Conservation (phyloP, 2,113 vertebrate species). For the Megalops atlanticus region DNA sequence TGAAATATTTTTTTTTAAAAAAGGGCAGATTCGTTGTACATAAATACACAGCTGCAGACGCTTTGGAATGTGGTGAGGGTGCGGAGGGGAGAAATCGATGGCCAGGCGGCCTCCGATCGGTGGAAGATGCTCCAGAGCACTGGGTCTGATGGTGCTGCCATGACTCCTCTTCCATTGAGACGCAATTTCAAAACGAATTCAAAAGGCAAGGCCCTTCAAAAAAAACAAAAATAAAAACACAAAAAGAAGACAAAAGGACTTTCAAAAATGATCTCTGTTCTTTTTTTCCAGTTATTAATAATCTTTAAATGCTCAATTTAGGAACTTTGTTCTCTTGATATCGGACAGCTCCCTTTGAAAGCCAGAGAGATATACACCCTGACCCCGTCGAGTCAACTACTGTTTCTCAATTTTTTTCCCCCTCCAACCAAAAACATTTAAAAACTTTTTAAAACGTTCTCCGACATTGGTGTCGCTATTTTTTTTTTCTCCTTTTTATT, state of each 20-base stretch:
- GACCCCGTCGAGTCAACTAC: constrained; percentile 10
- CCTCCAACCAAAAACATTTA: constrained; percentile 11
- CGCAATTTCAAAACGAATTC: constrained; percentile 4
- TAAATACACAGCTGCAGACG: constrained; percentile 40
- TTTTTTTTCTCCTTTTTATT: constrained; percentile 33
- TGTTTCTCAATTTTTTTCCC: constrained; percentile 8
- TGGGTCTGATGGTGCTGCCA: background rate
- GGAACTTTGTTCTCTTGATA: constrained; percentile 27
- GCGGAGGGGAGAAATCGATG: constrained; percentile 44
- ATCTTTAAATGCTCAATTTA: constrained; percentile 23
- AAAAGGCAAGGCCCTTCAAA: constrained; percentile 36
- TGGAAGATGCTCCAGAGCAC: background rate
- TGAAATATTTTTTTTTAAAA: constrained; percentile 80
- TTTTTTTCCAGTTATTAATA: constrained; percentile 15
- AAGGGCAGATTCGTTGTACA: constrained; percentile 70
- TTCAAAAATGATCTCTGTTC: background rate
- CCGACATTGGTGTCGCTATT: constrained; percentile 39
- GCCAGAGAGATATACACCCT: constrained; percentile 26
- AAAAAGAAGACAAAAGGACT: too few species aligned
- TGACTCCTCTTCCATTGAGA: background rate
- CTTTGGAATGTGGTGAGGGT: constrained; percentile 37
- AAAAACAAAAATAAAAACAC: constrained; percentile 42
- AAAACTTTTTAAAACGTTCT: constrained; percentile 36
- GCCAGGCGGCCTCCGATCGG: constrained; percentile 23
- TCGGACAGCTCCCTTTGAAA: constrained; percentile 33